Conservation (phyloP, 2,888 invertebrate species). For the Gortyna flavago region DNA sequence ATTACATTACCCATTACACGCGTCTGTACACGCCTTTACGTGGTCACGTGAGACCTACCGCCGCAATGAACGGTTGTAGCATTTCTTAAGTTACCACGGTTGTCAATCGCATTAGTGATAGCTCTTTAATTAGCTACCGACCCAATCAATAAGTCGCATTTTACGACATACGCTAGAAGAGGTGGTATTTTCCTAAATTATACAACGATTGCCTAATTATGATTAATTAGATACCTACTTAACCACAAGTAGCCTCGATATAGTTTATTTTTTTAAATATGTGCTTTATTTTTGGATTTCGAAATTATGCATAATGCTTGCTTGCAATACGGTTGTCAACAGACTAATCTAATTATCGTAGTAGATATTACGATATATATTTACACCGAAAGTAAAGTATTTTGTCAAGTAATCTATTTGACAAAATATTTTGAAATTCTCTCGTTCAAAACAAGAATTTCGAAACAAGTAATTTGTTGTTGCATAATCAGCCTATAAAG, state of each 20-base stretch:
- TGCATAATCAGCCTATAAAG: background rate
- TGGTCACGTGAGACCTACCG: background rate
- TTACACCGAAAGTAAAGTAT: background rate
- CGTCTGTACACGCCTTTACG: background rate
- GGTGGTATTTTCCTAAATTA: background rate
- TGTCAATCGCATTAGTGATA: constrained; percentile 25
- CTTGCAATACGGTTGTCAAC: background rate
- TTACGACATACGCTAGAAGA: background rate
- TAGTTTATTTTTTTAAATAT: background rate
- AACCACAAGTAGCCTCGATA: background rate
- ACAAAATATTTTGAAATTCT: background rate
- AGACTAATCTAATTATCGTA: background rate
- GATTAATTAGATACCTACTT: background rate
- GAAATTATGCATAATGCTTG: background rate
- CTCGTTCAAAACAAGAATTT: too few species aligned
- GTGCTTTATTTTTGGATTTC: background rate
- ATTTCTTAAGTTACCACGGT: constrained; percentile 1
- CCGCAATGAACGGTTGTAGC: background rate
- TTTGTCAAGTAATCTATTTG: background rate
- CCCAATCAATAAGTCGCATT: constrained; percentile 1
- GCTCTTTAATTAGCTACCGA: background rate
- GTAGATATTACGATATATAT: background rate
- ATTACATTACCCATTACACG: background rate
- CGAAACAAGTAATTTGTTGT: background rate
- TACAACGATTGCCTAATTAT: background rate